Evolutionary conservation across 2,797 vertebrate species (phyloP).

Genomic region (Remorina albescens): DNA sequence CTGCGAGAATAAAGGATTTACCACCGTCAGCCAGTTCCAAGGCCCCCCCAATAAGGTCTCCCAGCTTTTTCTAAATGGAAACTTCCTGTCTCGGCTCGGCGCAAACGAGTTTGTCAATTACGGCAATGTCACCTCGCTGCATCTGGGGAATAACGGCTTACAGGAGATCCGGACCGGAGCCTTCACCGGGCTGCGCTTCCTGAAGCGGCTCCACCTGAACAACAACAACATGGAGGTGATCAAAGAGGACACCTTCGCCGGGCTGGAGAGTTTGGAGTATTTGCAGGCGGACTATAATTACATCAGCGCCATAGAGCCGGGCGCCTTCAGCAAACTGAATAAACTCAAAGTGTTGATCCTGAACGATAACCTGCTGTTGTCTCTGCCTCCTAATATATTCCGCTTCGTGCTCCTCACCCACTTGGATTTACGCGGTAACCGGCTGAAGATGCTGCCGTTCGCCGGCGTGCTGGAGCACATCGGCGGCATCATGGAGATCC

Average conservation of each 20-base stretch:
- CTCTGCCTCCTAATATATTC: constrained; percentile 96
- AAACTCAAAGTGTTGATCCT: constrained; percentile 98
- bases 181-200: constrained; percentile 92
- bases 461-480: constrained; percentile 97
- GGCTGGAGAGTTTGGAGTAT: constrained; percentile 97
- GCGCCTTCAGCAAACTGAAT: constrained; percentile 95
- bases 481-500: constrained; percentile 98
- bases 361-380: constrained; percentile 96
- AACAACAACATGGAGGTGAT: constrained; percentile 97
- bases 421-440: constrained; percentile 96
- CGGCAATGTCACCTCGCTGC: constrained; percentile 94
- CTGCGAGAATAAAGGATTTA: constrained; percentile 98
- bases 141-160: constrained; percentile 97
- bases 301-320: constrained; percentile 93
- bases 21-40: constrained; percentile 91
- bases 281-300: constrained; percentile 99
- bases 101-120: constrained; percentile 97
- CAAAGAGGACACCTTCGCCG: constrained; percentile 93
- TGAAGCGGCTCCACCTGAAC: constrained; percentile 96
- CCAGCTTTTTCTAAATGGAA: constrained; percentile 97
- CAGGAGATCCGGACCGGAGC: constrained; percentile 94
- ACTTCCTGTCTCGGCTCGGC: constrained; percentile 92
- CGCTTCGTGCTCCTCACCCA: constrained; percentile 98
- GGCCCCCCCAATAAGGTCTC: constrained; percentile 94
- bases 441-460: constrained; percentile 95